phyloP scores from a whole-genome alignment of 2,113 vertebrate genomes.

The Thamnaconus septentrionalis region DNA sequence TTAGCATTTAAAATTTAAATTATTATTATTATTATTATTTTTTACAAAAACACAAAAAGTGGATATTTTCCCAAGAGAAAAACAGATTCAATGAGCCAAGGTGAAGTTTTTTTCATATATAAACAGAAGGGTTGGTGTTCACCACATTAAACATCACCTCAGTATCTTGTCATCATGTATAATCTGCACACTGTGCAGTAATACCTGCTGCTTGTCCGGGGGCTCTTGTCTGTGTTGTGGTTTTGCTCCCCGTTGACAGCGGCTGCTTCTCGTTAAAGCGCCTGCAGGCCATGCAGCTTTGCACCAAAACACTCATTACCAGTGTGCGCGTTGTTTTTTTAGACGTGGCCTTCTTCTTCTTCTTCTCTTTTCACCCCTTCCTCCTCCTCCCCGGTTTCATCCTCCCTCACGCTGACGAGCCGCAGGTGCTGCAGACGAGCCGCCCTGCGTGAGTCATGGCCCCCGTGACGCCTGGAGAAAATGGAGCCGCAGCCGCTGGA shows the following conservation, averaged over 20 bases:
- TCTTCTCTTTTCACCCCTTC: too few relatives aligned
- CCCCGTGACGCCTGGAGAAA: not conserved
- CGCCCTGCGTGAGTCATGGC: constrained; percentile 45
- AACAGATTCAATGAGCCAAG: too few relatives aligned
- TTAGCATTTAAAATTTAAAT: too few relatives aligned
- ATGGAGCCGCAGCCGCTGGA: too few relatives aligned
- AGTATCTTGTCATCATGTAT: constrained; percentile 1
- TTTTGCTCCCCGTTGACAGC: constrained; percentile 25
- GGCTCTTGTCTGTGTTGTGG: constrained; percentile 26
- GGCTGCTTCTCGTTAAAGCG: constrained; percentile 16
- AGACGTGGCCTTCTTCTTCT: too few relatives aligned
- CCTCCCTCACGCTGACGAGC: constrained; percentile 2
- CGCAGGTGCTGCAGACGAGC: constrained; percentile 53
- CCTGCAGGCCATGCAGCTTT: constrained; percentile 2
- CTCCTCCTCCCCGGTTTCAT: too few relatives aligned
- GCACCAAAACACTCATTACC: constrained; percentile 44
- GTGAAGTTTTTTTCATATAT: not conserved
- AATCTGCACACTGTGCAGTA: constrained; percentile 17
- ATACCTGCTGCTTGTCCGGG: constrained; percentile 7
- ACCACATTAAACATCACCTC: not conserved
- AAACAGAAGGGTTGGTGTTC: constrained; percentile 10
- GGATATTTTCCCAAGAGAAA: too few relatives aligned
- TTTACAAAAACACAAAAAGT: too few relatives aligned
- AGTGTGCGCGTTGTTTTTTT: not conserved
- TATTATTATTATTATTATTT: too few relatives aligned